These are phyloP conservation scores for Echeneis naucrates DNA, from an alignment of 2,797 vertebrate species.

Conservation along the genomic window DNA sequence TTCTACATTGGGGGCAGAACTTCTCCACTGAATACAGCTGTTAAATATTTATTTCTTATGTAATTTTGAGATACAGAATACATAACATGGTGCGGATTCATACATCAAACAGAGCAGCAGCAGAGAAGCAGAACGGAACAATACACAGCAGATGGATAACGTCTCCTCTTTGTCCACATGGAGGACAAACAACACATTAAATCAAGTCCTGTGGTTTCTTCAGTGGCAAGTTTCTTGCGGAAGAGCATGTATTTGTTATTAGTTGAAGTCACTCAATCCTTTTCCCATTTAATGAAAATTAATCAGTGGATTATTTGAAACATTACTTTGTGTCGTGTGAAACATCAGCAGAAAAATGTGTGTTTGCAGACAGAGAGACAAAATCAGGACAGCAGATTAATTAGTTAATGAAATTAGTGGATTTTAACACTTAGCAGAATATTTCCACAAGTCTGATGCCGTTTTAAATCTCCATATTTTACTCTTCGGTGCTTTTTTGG, in stretches of 20 bases:
- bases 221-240: no score
- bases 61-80: constrained; percentile 13
- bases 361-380: no score
- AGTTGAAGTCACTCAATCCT: background rate
- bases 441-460: no score
- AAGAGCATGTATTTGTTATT: background rate
- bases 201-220: background rate
- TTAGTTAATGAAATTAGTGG: no score
- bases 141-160: constrained; percentile 2
- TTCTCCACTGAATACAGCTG: constrained; percentile 19
- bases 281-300: background rate
- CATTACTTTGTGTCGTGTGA: no score
- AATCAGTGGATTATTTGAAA: background rate
- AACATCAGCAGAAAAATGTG: no score
- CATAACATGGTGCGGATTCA: background rate
- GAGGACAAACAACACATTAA: background rate
- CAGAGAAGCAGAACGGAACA: background rate
- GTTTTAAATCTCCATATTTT: no score
- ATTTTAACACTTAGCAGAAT: no score
- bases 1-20: background rate
- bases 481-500: no score
- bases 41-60: constrained; percentile 45
- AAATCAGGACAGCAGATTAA: no score
- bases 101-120: constrained; percentile 4
- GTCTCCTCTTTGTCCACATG: background rate